Percentiles rank a stretch among this genome's conserved stretches.
phyloP scores from a whole-genome alignment of 2,113 vertebrate genomes.

The Pachyramphus minor region DNA sequence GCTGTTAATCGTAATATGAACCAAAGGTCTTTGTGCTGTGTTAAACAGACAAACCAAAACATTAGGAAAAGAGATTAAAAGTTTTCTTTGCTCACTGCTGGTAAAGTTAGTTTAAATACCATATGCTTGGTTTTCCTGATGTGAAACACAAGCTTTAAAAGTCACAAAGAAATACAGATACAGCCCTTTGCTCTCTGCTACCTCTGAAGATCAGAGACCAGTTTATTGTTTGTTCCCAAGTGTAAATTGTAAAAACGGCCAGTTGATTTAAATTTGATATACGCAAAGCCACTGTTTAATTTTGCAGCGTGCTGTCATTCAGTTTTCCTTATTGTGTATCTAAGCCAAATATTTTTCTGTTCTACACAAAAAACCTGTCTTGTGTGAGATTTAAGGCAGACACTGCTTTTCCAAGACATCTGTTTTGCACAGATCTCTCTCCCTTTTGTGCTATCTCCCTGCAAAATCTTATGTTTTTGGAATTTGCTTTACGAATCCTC shows the following conservation, averaged over 20 bases:
- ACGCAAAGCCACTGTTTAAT: neutral
- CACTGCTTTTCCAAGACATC: neutral
- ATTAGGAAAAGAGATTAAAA: neutral
- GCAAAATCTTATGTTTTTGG: neutral
- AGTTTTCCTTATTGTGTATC: neutral
- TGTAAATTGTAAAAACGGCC: neutral
- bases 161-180: neutral
- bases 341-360: slow-evolving; percentile 8
- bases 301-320: neutral
- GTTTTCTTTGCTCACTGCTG: neutral
- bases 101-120: neutral
- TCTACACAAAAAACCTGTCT: neutral
- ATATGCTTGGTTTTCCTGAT: neutral
- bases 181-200: neutral
- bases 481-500: neutral
- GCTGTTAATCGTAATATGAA: neutral
- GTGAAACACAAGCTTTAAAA: neutral
- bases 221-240: neutral
- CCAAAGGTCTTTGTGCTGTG: neutral
- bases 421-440: neutral
- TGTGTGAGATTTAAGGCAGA: neutral
- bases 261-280: neutral
- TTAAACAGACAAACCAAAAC: neutral
- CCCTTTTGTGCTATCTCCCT: neutral
- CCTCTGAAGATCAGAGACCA: neutral